Base-by-base conservation (phyloP, 2,888 invertebrate genomes). In the Margaritifera margaritifera region DNA sequence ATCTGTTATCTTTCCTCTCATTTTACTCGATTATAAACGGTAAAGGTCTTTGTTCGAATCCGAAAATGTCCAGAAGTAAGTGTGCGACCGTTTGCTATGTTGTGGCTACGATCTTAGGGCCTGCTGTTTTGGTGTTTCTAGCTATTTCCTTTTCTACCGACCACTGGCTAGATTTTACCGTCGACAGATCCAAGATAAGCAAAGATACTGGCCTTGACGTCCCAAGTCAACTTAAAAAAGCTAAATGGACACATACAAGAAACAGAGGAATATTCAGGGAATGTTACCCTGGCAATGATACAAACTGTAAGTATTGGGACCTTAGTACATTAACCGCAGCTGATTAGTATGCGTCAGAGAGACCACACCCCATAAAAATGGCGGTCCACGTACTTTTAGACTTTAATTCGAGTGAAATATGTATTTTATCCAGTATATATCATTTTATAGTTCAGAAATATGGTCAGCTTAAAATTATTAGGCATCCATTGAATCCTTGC, bases 61-160 rank as follows among this genome's bases (percentile, higher is more conserved):
- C 3, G 42, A 74, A 65, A 42, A 80, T 80, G 80, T 72, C 66
- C 25, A 62, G 64, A 25, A 77, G 79, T 66, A 64, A 72, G 25
- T 81, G 81, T 68, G 81, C 74, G 55, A 80, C 77, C 2, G 75
- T 77, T 63, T 70, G 69, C 68, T 55, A 80, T 57, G 75, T 78
- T 20, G 55, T 72, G 8, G 84, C 85, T 22, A 83, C 80, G 5
- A 82, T 84, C 63, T 58, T 86, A 27, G 84, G 84, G 11, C 83
- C 83, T 5, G 77, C 82, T 61, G 84, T 82, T 6, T 69, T 87
- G 62, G 79, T 86, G 1, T 75, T 85, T 50, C 72, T 86, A 59
- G 82, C 85, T 4, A 75, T 86, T 18, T 81, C 86, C 19, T 86
- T 87, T 71, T 81, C 86, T 8, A 87, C 86, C 8, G 86, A 87